Evolutionary conservation across 2,888 invertebrate genomes (phyloP).

Genomic region (Nineta flava): DNA sequence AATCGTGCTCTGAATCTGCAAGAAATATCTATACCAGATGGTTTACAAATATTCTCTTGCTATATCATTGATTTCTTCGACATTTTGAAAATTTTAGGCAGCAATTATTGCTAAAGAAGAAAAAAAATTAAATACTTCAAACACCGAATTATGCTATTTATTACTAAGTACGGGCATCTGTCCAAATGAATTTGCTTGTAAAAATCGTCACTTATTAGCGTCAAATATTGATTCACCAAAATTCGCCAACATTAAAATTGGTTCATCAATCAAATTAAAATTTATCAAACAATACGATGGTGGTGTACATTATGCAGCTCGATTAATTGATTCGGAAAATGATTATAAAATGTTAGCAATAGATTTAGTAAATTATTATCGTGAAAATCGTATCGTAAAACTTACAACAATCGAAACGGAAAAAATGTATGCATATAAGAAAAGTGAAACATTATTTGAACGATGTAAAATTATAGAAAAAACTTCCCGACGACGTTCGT

Average conservation of each 20-base stretch:
- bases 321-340: background rate
- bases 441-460: background rate
- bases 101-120: background rate
- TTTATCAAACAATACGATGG: background rate
- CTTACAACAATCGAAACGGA: background rate
- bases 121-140: background rate
- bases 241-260: background rate
- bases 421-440: background rate
- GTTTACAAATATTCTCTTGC: no score
- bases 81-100: no score
- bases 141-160: background rate
- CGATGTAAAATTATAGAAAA: conserved; percentile 1
- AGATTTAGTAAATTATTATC: background rate
- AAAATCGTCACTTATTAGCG: background rate
- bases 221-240: background rate
- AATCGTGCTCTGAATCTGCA: no score
- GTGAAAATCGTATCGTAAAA: background rate
- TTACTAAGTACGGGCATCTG: background rate
- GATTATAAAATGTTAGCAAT: background rate
- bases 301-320: background rate
- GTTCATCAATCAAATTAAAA: background rate
- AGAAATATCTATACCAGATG: no score
- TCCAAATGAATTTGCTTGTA: background rate
- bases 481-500: no score
- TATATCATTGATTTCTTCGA: no score